Conservation (phyloP, 2,888 invertebrate species). For the Zygaena filipendulae region DNA sequence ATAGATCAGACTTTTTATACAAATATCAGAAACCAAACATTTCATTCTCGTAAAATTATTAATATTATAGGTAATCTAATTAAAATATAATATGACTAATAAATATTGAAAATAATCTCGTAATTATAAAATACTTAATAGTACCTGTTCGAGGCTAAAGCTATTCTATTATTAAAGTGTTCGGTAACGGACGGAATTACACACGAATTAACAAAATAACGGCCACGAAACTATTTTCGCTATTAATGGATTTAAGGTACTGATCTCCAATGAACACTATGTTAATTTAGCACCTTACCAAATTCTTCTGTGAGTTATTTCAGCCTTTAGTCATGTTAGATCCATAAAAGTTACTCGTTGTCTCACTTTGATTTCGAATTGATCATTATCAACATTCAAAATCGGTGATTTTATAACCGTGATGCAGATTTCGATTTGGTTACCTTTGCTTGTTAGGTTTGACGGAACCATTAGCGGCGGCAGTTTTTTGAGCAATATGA, state of each 20-base stretch:
- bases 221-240: constrained; percentile 30
- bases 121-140: constrained; percentile 31
- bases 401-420: constrained; percentile 40
- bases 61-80: no score
- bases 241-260: constrained; percentile 7
- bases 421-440: constrained; percentile 47
- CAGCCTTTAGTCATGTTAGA: constrained; percentile 61
- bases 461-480: constrained; percentile 72
- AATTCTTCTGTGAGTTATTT: constrained; percentile 61
- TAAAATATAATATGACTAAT: constrained; percentile 39
- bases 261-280: constrained; percentile 48
- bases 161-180: constrained; percentile 45
- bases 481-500: constrained; percentile 87
- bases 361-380: no score
- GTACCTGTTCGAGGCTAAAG: constrained; percentile 49
- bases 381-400: constrained; percentile 16
- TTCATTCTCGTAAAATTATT: no score
- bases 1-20: no score
- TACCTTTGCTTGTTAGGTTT: constrained; percentile 67
- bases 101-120: constrained; percentile 36
- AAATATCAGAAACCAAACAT: constrained; percentile 30
- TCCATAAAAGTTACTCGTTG: no score
- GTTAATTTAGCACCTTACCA: constrained; percentile 65
- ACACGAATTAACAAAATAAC: constrained; percentile 61
- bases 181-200: constrained; percentile 66